Conservation (phyloP, 2,797 vertebrate genomes). For the Catostomus latipinnis region DNA sequence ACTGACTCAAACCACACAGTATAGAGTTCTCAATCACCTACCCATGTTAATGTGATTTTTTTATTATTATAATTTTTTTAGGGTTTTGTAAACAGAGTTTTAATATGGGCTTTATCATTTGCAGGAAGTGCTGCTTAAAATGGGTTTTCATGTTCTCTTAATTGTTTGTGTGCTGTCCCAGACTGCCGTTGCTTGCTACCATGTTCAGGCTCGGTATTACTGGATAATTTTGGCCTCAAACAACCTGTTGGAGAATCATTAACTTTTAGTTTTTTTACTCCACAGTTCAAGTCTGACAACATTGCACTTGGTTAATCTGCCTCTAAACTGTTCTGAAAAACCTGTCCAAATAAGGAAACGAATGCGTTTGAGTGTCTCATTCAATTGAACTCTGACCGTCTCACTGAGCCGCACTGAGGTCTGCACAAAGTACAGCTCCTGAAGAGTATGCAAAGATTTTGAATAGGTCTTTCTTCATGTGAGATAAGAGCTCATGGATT, state of each 20-base stretch:
- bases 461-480: too few species aligned
- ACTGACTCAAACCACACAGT: conserved; percentile 21
- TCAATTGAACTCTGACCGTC: too few species aligned
- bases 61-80: not conserved
- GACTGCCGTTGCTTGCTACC: conserved; percentile 1
- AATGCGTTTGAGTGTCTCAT: too few species aligned
- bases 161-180: conserved; percentile 25
- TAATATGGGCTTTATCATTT: conserved; percentile 34
- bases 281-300: not conserved
- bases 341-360: too few species aligned
- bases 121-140: conserved; percentile 34
- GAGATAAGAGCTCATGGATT: too few species aligned
- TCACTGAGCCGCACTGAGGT: too few species aligned
- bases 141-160: conserved; percentile 19
- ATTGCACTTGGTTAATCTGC: not conserved
- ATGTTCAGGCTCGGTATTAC: not conserved
- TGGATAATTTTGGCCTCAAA: conserved; percentile 28
- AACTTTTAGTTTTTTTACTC: conserved; percentile 18
- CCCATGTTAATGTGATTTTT: conserved; percentile 39
- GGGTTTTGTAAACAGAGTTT: conserved; percentile 30
- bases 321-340: not conserved
- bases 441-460: too few species aligned
- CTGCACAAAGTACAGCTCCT: too few species aligned
- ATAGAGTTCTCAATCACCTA: conserved; percentile 36
- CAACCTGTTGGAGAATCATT: conserved; percentile 19